Conservation (phyloP, 2,797 vertebrate genomes). For the Oryzias dopingdopingensis region DNA sequence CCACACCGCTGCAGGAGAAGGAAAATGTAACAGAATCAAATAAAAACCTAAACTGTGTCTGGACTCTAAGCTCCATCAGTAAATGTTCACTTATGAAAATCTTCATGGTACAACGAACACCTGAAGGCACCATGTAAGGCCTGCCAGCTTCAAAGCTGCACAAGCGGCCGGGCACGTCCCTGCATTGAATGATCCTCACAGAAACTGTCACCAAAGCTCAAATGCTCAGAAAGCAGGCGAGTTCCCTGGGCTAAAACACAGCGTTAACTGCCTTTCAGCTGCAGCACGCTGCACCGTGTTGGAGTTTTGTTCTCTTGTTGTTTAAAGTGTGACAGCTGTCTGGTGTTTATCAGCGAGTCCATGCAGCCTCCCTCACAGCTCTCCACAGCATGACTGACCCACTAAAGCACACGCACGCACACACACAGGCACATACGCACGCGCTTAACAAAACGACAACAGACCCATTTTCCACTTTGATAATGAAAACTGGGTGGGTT, state of each 20-base stretch:
- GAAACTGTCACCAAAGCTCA: background rate
- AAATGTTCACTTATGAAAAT: background rate
- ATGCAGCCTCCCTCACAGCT: constrained; percentile 59
- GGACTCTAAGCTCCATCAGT: background rate
- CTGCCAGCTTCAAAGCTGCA: background rate
- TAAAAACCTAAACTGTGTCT: background rate
- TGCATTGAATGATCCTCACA: constrained; percentile 5
- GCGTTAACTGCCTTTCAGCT: constrained; percentile 1
- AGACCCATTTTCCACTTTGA: constrained; percentile 52
- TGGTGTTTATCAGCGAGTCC: constrained; percentile 62
- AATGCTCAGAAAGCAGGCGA: background rate
- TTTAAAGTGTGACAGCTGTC: constrained; percentile 69
- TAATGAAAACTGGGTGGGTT: constrained; percentile 50
- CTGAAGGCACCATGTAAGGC: constrained; percentile 8
- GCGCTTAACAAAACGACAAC: constrained; percentile 42
- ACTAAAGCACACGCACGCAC: constrained; percentile 43
- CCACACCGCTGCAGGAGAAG: too few species aligned
- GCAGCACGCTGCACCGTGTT: constrained; percentile 18
- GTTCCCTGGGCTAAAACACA: background rate
- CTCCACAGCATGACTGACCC: constrained; percentile 68
- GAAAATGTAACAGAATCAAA: too few species aligned
- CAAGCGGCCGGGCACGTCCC: background rate
- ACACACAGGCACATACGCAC: constrained; percentile 27
- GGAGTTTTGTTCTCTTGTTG: constrained; percentile 55
- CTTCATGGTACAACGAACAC: background rate